Evolutionary conservation across 2,797 vertebrate species (phyloP).

Genomic region (Alca torda): DNA sequence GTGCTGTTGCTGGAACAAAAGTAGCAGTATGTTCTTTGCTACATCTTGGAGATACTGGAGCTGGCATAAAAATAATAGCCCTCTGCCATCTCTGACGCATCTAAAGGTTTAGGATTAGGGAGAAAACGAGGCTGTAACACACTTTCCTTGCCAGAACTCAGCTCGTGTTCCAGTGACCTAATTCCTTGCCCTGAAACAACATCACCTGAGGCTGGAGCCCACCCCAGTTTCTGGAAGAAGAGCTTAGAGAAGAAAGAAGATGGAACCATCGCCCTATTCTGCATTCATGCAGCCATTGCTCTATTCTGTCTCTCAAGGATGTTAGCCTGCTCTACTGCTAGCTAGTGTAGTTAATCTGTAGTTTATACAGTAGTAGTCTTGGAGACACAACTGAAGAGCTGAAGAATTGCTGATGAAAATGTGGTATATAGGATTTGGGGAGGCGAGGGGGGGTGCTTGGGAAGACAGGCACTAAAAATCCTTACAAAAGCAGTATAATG

Average conservation of each 20-base stretch:
- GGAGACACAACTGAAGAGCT: not conserved
- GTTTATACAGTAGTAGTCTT: not conserved
- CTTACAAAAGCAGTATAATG: not conserved
- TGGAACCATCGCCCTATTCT: not conserved
- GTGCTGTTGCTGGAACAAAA: not conserved
- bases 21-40: not conserved
- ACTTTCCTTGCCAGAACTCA: not conserved
- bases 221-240: not conserved
- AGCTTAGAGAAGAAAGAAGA: not conserved
- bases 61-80: not conserved
- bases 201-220: not conserved
- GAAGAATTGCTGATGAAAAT: not conserved
- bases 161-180: not conserved
- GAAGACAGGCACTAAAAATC: not conserved
- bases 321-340: not conserved
- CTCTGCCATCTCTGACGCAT: not conserved
- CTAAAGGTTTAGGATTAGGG: not conserved
- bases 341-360: not conserved
- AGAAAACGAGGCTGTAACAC: not conserved
- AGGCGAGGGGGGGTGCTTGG: rapidly evolving
- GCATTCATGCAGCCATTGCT: not conserved
- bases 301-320: not conserved
- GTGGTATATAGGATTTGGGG: not conserved
- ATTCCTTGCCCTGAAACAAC: not conserved
- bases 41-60: not conserved